Conservation (phyloP, 2,113 vertebrate species). For the Nothocercus julius region DNA sequence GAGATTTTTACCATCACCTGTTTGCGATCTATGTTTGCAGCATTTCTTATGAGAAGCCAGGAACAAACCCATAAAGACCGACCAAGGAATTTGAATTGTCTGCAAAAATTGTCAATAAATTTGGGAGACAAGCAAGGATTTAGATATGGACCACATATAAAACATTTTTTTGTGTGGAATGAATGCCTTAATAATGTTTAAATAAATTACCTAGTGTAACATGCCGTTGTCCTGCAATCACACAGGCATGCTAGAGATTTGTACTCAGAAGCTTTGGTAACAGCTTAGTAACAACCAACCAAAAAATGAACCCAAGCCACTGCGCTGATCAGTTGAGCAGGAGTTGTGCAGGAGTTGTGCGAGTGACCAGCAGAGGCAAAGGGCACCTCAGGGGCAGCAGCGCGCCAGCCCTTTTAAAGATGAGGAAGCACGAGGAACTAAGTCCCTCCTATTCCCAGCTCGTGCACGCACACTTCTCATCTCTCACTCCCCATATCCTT, state of each 20-base stretch:
- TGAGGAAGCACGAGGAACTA: not conserved
- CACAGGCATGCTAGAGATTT: not conserved
- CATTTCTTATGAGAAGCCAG: not conserved
- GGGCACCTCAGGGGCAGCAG: not conserved
- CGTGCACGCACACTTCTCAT: rapidly evolving
- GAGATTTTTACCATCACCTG: not conserved
- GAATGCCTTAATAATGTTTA: not conserved
- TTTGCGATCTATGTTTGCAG: not conserved
- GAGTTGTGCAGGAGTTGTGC: not conserved
- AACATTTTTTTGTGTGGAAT: not conserved
- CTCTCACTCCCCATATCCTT: not conserved
- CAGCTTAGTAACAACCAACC: not conserved
- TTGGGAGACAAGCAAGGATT: not conserved
- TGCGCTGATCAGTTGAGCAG: not conserved
- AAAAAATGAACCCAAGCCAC: not conserved
- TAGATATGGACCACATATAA: not conserved
- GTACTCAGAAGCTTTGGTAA: not conserved
- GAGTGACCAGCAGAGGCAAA: not conserved
- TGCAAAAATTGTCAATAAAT: not conserved
- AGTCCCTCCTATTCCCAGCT: not conserved
- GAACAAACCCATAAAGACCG: not conserved
- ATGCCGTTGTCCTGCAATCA: not conserved
- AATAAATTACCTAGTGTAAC: not conserved
- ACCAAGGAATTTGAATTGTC: not conserved
- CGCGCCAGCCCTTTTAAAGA: not conserved